A percentile compares a stretch with the other conserved stretches of the same genome.
Conservation (phyloP, 2,888 invertebrate species). For the Protodeltote pygarga region DNA sequence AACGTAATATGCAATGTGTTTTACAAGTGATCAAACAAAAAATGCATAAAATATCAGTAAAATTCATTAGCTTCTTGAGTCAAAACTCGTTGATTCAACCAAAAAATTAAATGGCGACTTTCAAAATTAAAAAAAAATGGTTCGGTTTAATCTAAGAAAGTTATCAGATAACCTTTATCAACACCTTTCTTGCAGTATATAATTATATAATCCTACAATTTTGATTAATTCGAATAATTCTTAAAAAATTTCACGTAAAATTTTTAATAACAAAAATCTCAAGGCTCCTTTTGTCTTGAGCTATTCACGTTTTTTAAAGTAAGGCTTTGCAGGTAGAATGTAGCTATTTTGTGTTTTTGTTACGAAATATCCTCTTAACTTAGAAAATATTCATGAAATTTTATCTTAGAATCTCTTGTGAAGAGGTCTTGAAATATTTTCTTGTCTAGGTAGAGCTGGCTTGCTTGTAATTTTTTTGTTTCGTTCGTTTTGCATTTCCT, state of each 20-base stretch:
- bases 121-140: too few species aligned
- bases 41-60: too few species aligned
- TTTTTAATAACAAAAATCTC: constrained; percentile 18
- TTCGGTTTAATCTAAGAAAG: too few species aligned
- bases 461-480: constrained; percentile 6
- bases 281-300: constrained; percentile 79
- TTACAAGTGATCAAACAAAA: too few species aligned
- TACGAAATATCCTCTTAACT: constrained; percentile 23
- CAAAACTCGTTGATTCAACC: too few species aligned
- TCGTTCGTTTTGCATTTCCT: too few species aligned
- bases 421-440: constrained; percentile 12
- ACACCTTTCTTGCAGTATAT: neutral
- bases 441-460: neutral
- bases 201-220: neutral
- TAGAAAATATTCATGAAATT: constrained; percentile 25
- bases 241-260: constrained; percentile 7
- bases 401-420: constrained; percentile 16
- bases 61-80: too few species aligned
- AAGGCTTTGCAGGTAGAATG: constrained; percentile 25
- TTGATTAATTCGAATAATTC: neutral
- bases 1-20: too few species aligned
- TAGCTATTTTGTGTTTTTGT: constrained; percentile 31
- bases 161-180: neutral
- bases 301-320: constrained; percentile 86
- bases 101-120: too few species aligned